A percentile compares a stretch with the other conserved stretches of the same genome.
These are phyloP conservation scores for Lordiphosa stackelbergi DNA, from an alignment of 1,140 invertebrate species.

Conservation along the genomic window DNA sequence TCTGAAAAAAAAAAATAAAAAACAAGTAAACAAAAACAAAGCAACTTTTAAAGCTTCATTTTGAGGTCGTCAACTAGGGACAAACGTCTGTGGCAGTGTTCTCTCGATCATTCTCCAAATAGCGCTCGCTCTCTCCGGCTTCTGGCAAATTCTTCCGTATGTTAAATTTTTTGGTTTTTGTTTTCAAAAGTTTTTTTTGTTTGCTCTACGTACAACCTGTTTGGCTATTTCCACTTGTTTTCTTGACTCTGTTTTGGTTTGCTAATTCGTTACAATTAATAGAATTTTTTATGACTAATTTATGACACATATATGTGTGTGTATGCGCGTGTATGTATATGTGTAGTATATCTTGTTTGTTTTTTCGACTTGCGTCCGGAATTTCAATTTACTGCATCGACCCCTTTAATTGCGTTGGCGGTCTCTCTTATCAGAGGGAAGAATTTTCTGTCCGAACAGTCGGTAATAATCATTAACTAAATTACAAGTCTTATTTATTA, in stretches of 20 bases:
- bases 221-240: conserved; percentile 36
- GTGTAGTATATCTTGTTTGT: conserved; percentile 25
- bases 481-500: conserved; percentile 11
- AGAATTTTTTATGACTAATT: conserved; percentile 30
- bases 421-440: conserved; percentile 1
- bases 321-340: conserved; percentile 11
- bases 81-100: conserved; percentile 8
- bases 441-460: not conserved
- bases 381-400: conserved; percentile 32
- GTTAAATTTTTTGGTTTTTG: conserved; percentile 20
- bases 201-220: not conserved
- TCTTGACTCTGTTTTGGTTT: conserved; percentile 67
- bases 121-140: conserved; percentile 7
- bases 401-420: conserved; percentile 14
- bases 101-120: not conserved
- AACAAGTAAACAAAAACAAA: conserved; percentile 44
- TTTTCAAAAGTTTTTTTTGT: conserved; percentile 21
- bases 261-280: conserved; percentile 56
- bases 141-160: conserved; percentile 36
- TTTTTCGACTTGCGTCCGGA: conserved; percentile 24
- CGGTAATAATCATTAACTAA: conserved; percentile 23
- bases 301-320: conserved; percentile 21
- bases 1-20: conserved; percentile 6
- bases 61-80: conserved; percentile 36
- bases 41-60: conserved; percentile 32